Conservation (phyloP, 2,113 vertebrate genomes). For the Archocentrus centrarchus region DNA sequence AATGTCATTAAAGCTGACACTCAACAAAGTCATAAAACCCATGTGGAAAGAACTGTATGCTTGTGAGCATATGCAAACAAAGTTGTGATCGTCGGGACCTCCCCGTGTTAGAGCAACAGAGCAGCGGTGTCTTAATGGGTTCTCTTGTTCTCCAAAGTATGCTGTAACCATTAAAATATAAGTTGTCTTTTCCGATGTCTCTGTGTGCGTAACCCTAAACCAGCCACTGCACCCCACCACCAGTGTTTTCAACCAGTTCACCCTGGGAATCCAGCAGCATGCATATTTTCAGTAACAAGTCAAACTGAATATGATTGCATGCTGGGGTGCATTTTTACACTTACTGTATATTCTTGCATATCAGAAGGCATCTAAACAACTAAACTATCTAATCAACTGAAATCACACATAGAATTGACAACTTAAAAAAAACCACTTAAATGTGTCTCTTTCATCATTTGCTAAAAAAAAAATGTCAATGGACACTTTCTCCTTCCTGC, state of each 20-base stretch:
- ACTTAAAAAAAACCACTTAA: background rate
- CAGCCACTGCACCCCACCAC: slow-evolving; percentile 80
- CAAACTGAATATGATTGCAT: background rate
- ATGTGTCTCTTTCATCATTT: slow-evolving; percentile 39
- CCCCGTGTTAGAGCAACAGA: slow-evolving; percentile 66
- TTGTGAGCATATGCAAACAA: slow-evolving; percentile 53
- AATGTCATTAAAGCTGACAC: slow-evolving; percentile 57
- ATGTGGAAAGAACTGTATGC: slow-evolving; percentile 62
- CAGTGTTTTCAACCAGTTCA: slow-evolving; percentile 87
- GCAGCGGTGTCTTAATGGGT: slow-evolving; percentile 80
- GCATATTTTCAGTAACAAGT: slow-evolving; percentile 39
- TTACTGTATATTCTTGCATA: background rate
- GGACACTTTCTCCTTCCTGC: slow-evolving; percentile 71
- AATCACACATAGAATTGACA: background rate
- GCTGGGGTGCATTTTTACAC: background rate
- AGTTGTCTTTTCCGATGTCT: slow-evolving; percentile 35
- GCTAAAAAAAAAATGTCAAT: slow-evolving; percentile 72
- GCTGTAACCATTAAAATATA: slow-evolving; percentile 83
- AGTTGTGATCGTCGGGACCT: slow-evolving; percentile 60
- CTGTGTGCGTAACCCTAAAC: slow-evolving; percentile 83
- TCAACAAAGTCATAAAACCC: slow-evolving; percentile 55
- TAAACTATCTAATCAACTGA: background rate
- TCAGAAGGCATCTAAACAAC: background rate
- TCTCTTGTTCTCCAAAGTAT: slow-evolving; percentile 84
- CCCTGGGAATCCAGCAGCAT: slow-evolving; percentile 80